These are phyloP conservation scores for Rhizoglyphus robini DNA, from an alignment of 1,140 invertebrate genomes.

Conservation along the genomic window DNA sequence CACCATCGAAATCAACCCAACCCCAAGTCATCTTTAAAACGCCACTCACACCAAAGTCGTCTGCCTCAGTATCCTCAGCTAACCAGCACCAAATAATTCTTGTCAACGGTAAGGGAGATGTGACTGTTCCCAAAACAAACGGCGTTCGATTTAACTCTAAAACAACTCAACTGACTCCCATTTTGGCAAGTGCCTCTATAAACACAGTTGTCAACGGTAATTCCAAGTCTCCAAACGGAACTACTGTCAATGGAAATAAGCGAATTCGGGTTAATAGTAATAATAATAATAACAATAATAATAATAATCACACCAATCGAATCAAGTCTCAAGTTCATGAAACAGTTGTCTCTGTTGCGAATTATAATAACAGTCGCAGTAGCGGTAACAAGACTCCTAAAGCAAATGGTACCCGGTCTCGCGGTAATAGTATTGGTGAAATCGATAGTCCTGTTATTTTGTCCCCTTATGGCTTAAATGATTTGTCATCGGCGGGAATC, in stretches of 20 bases:
- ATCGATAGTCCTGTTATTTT: neutral
- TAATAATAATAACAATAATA: neutral
- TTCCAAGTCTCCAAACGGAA: neutral
- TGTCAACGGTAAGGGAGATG: neutral
- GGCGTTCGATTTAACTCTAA: neutral
- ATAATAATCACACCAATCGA: too few species aligned
- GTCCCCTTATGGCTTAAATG: neutral
- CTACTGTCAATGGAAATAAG: neutral
- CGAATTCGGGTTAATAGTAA: neutral
- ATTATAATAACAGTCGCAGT: too few species aligned
- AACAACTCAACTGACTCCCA: neutral
- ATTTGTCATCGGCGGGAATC: neutral
- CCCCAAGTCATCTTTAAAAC: conserved; percentile 6
- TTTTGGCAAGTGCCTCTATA: neutral
- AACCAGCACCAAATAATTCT: neutral
- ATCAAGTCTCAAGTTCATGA: too few species aligned
- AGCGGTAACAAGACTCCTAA: neutral
- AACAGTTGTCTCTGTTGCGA: too few species aligned
- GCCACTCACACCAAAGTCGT: neutral
- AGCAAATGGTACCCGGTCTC: neutral
- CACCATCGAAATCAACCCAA: neutral
- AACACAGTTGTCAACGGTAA: neutral
- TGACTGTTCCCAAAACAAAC: neutral
- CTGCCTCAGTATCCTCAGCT: neutral
- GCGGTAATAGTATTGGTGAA: neutral